Evolutionary conservation across 2,888 invertebrate species (phyloP), one percentile per base, ranked within the genome.

Genomic region (Anodontia alba): DNA sequence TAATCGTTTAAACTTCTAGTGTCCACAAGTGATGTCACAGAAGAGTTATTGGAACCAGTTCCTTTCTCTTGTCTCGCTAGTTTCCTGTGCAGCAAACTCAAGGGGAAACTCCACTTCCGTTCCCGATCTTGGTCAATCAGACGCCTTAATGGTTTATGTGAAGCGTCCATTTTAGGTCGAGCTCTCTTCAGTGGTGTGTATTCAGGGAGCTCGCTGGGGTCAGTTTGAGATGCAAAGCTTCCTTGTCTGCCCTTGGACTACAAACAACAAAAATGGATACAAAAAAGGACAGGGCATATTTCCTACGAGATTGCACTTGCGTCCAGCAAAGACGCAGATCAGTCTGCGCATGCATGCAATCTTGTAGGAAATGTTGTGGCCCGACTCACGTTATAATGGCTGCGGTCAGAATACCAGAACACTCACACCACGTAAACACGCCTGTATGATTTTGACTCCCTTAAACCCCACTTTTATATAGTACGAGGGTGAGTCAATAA

Each of bases 101-200:
- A 68, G 2, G 88, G 89, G 36, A 86, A 87, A 71, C 88, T 89
- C 77, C 81, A 83, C 62, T 89, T 89, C 54, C 89, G 43, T 20
- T 84, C 86, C 23, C 80, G 72, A 1, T 86, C 89, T 57, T 31
- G 76, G 31, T 80, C 71, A 8, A 75, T 57, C 1, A 81, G 62
- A 5, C 82, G 75, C 20, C 71, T 69, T 0, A 81, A 66, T 12
- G 74, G 79, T 78, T 77, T 71, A 42, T 83, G 79, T 10, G 67
- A 57, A 20, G 69, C 68, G 57, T 78, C 79, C 2, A 80, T 82
- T n/a, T 73, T 72, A 12, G 80, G 72, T 26, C 80, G 80, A 10
- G 81, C 87, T 17, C 87, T 83, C 66, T 76, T 76, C n/a, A 88
- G 46, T 1, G 89, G 88, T 7, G 85, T 80, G 66, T 88, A 88